These are phyloP conservation scores for Mirza zaza DNA, from an alignment of 2,113 vertebrate genomes.

Conservation along the genomic window DNA sequence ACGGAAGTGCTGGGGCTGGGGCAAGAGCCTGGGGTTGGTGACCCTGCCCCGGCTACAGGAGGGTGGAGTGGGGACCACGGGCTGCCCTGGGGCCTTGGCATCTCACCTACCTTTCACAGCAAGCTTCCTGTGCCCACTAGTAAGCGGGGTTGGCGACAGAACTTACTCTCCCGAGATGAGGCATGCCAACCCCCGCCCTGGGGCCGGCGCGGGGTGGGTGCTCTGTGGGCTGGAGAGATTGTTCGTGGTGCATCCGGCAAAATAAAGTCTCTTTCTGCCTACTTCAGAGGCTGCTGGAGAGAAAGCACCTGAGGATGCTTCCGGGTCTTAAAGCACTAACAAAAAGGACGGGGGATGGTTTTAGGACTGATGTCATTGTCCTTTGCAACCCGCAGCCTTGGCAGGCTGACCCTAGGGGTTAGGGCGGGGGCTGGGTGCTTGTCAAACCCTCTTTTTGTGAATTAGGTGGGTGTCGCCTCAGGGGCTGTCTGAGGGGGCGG, in stretches of 20 bases:
- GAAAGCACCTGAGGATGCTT: background rate
- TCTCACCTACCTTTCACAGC: background rate
- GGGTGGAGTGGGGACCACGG: background rate
- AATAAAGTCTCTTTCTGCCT: background rate
- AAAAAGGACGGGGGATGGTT: no score
- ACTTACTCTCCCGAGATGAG: background rate
- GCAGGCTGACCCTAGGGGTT: background rate
- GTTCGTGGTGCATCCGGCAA: background rate
- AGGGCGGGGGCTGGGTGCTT: fast-evolving
- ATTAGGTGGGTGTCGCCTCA: no score
- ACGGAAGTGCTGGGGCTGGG: background rate
- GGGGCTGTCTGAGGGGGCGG: background rate
- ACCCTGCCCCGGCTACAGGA: background rate
- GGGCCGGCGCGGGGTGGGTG: background rate
- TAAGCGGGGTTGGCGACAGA: background rate
- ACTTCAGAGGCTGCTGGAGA: background rate
- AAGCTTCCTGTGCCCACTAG: background rate
- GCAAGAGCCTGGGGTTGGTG: background rate
- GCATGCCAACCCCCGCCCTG: fast-evolving
- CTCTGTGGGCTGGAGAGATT: background rate
- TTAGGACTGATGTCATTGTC: background rate
- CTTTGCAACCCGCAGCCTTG: background rate
- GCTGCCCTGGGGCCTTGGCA: background rate
- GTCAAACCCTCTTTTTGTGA: background rate
- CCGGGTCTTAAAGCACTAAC: background rate